Evolutionary conservation across 2,888 invertebrate genomes (phyloP), one percentile per base, ranked within the genome.

Genomic region (Drosophila lutescens): DNA sequence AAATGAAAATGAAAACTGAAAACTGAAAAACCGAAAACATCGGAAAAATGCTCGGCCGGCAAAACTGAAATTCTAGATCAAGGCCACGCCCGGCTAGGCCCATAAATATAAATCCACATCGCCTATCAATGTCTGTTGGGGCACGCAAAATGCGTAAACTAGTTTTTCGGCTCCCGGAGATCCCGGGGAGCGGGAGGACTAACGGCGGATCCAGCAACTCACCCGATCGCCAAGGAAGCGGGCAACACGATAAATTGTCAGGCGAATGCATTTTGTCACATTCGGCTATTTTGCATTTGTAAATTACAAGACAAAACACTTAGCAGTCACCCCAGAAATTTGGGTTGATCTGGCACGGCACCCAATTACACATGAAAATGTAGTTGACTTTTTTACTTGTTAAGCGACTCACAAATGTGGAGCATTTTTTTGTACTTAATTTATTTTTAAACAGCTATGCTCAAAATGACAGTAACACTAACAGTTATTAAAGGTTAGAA

Each of bases 61-160:
- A 78, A 71, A 74, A 79, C 78, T 75, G 70, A 80, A 81, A 89
- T 89, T 89, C 89, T 89, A 89, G 89, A 89, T 89, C 89, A 89
- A 89, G 89, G 89, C 90, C 89, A 88, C 66, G 62, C 43, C 54
- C 68, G 66, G 60, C 67, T 46, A 43, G 41, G 58, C 51, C 23
- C 36, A 43, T 44, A 53, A 55, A 50, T 49, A 46, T 32, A 53
- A 46, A 38, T 36, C 36, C 58, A 54, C 50, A 67, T 63, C 68
- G 59, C 58, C 49, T 71, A 63, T 69, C 69, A 74, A 51, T 51
- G 70, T 61, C 68, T 65, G 61, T 43, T 46, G 20, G 51, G 44
- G 61, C 72, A 83, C 82, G 81, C 84, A 81, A 82, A 65, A 75
- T 78, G 85, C 85, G 82, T 85, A 62, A 73, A 63, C 71, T 57